A percentile compares a stretch with the other conserved stretches of the same genome.
phyloP scores from a whole-genome alignment of 2,113 vertebrate species.

The Pterophyllum scalare region DNA sequence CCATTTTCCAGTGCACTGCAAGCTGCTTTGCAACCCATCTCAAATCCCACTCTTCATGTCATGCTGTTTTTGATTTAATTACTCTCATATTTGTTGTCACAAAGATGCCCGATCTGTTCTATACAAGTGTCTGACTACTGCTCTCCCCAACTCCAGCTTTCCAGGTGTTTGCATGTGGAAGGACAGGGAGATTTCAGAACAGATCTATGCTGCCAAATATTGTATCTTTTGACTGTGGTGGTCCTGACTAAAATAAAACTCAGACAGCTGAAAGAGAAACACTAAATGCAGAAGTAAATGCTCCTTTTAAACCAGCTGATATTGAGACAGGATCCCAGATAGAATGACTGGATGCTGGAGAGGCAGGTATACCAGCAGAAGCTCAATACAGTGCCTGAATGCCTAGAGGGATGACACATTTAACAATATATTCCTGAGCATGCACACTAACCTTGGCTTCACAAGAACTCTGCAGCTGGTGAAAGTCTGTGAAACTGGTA shows the following conservation, averaged over 20 bases:
- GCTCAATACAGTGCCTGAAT: neutral
- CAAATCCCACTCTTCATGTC: neutral
- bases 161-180: neutral
- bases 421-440: neutral
- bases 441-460: neutral
- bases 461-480: neutral
- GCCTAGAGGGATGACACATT: neutral
- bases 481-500: neutral
- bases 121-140: neutral
- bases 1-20: neutral
- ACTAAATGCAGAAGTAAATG: neutral
- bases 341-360: neutral
- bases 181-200: neutral
- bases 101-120: neutral
- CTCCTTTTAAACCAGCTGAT: neutral
- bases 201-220: neutral
- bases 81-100: neutral
- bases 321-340: neutral
- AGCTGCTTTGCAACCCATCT: neutral
- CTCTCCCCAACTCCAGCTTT: neutral
- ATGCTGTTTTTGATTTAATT: neutral
- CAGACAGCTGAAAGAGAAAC: neutral
- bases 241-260: neutral
- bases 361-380: neutral
- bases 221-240: neutral